phyloP scores from a whole-genome alignment of 1,140 invertebrate genomes.

The Chrysomallon squamiferum region DNA sequence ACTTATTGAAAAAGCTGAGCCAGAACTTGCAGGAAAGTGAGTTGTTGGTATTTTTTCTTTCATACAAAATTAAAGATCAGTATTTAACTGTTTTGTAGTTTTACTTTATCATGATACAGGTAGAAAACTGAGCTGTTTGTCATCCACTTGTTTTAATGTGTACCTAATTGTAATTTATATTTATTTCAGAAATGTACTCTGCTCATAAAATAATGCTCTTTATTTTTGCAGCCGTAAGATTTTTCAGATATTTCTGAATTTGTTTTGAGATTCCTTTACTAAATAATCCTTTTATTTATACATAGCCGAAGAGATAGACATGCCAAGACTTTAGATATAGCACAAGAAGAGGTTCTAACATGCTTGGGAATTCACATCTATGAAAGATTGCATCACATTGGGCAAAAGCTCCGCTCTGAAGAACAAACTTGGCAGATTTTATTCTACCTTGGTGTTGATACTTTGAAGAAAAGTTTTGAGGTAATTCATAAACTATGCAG shows the following conservation, averaged over 20 bases:
- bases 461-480: conserved; percentile 85
- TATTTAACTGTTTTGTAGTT: too few relatives aligned
- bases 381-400: conserved; percentile 83
- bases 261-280: too few relatives aligned
- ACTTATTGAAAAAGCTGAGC: conserved; percentile 86
- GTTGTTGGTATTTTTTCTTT: conserved; percentile 4
- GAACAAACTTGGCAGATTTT: conserved; percentile 90
- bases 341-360: conserved; percentile 93
- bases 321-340: conserved; percentile 92
- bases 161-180: too few relatives aligned
- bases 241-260: too few relatives aligned
- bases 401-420: conserved; percentile 84
- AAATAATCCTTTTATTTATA: too few relatives aligned
- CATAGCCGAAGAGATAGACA: conserved; percentile 81
- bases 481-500: conserved; percentile 23
- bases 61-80: neutral
- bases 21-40: conserved; percentile 65
- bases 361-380: conserved; percentile 91
- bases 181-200: too few relatives aligned
- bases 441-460: conserved; percentile 85
- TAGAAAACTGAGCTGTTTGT: too few relatives aligned
- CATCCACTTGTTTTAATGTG: too few relatives aligned
- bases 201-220: too few relatives aligned
- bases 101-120: too few relatives aligned
- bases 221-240: too few relatives aligned